Conservation (phyloP, 2,113 vertebrate genomes). For the Vombatus ursinus region DNA sequence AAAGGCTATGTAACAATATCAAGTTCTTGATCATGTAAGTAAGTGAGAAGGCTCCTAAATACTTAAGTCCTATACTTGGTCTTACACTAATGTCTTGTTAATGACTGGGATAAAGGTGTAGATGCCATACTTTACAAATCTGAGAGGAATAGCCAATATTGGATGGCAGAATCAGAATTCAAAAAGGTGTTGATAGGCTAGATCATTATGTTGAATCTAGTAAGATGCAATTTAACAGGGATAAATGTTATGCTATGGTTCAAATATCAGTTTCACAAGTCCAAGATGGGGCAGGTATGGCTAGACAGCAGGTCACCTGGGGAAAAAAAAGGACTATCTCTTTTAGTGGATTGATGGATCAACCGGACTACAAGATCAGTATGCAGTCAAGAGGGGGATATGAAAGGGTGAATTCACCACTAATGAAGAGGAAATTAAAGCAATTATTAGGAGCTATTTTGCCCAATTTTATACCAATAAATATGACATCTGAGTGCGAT, state of each 20-base stretch:
- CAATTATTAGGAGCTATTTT: no score
- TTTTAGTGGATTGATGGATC: background rate
- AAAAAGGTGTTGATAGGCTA: background rate
- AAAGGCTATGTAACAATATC: constrained; percentile 43
- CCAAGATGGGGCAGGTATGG: background rate
- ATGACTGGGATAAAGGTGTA: background rate
- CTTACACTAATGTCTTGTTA: background rate
- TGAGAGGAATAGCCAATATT: background rate
- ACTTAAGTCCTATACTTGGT: background rate
- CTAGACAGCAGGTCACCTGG: background rate
- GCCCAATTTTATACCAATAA: no score
- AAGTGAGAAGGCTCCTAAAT: constrained; percentile 8
- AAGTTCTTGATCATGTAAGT: constrained; percentile 51
- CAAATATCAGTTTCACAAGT: background rate
- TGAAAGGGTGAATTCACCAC: no score
- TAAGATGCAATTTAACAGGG: background rate
- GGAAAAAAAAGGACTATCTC: background rate
- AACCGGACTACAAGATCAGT: background rate
- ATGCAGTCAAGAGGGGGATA: no score
- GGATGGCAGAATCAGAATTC: background rate
- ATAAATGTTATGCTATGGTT: background rate
- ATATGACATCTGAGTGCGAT: background rate
- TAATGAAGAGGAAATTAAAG: no score
- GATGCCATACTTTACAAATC: background rate
- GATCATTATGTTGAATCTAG: background rate